phyloP scores from a whole-genome alignment of 2,888 invertebrate genomes.

The Drosophila engyochracea region DNA sequence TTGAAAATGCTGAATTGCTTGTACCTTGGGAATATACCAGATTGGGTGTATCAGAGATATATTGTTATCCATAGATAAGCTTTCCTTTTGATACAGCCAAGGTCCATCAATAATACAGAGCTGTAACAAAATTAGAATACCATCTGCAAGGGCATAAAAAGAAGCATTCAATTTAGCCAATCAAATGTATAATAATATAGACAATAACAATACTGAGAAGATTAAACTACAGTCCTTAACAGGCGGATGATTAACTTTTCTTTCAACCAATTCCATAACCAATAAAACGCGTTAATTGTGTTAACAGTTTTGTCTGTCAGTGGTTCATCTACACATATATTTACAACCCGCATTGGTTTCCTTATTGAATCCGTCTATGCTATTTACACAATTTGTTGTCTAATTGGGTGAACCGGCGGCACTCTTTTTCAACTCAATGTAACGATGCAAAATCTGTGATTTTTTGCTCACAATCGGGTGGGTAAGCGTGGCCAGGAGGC shows the following conservation, averaged over 20 bases:
- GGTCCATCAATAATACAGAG: neutral
- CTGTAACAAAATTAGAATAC: neutral
- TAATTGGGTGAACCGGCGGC: conserved; percentile 48
- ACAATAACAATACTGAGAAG: neutral
- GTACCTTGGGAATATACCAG: neutral
- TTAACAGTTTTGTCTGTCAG: conserved; percentile 6
- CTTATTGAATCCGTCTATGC: conserved; percentile 57
- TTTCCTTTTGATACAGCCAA: neutral
- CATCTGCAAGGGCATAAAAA: neutral
- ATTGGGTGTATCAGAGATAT: neutral
- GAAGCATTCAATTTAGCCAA: neutral
- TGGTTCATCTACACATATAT: conserved; percentile 38
- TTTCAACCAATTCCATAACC: neutral
- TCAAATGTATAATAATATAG: neutral
- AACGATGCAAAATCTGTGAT: conserved; percentile 86
- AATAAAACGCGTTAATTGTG: neutral
- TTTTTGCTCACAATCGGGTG: conserved; percentile 83
- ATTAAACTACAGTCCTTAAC: neutral
- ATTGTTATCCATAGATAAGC: neutral
- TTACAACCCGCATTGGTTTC: conserved; percentile 53
- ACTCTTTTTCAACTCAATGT: conserved; percentile 85
- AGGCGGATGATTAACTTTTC: neutral
- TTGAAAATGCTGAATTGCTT: neutral
- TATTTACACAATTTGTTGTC: conserved; percentile 73
- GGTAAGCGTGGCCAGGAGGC: conserved; percentile 75